Percentiles rank a stretch among this genome's conserved stretches.
phyloP scores from a whole-genome alignment of 2,888 invertebrate species.

The Kryphioiulus occultus region DNA sequence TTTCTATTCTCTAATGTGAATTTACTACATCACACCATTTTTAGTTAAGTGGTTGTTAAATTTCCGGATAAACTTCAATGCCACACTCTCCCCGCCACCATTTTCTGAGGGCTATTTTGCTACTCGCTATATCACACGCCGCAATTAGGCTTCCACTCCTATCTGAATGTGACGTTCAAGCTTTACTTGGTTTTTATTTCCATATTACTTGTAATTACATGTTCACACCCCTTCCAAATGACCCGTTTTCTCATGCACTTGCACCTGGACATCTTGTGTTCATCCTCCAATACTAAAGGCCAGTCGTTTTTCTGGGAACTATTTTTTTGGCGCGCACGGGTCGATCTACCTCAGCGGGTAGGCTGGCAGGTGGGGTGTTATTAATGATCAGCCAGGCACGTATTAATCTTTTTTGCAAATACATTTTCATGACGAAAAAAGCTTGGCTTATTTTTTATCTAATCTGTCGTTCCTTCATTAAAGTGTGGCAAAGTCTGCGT shows the following conservation, averaged over 20 bases:
- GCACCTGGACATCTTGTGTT: conserved; percentile 12
- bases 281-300: neutral
- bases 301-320: neutral
- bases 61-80: no score
- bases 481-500: conserved; percentile 26
- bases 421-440: neutral
- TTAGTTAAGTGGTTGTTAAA: no score
- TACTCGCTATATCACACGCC: neutral
- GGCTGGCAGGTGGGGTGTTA: conserved; percentile 35
- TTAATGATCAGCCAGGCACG: conserved; percentile 35
- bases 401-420: conserved; percentile 31
- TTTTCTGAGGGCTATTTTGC: neutral
- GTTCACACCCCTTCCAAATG: neutral
- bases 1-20: no score
- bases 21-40: no score
- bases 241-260: neutral
- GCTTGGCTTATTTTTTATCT: conserved; percentile 4
- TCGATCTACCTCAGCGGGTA: neutral
- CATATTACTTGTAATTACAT: neutral
- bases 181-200: neutral
- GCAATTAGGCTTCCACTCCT: neutral
- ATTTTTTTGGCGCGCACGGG: neutral
- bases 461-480: conserved; percentile 35
- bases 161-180: neutral
- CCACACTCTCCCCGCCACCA: neutral